phyloP scores from a whole-genome alignment of 2,888 invertebrate genomes.

The Stenodera caucasica region DNA sequence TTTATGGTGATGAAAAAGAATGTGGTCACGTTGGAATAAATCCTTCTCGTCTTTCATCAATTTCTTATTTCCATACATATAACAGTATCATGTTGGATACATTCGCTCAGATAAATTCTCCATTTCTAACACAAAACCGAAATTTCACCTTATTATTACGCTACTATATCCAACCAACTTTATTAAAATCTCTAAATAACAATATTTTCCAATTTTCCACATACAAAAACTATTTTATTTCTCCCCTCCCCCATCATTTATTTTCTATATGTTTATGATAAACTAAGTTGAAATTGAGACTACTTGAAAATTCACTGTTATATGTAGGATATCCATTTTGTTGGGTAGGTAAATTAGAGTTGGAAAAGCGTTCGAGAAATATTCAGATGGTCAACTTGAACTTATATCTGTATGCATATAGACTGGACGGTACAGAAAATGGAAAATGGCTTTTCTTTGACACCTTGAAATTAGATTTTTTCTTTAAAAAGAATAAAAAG shows the following conservation, averaged over 20 bases:
- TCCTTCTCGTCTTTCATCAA: constrained; percentile 53
- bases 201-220: neutral
- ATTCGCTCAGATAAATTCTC: constrained; percentile 47
- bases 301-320: neutral
- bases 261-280: too few species aligned
- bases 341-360: constrained; percentile 18
- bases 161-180: neutral
- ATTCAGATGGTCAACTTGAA: constrained; percentile 52
- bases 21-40: constrained; percentile 39
- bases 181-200: neutral
- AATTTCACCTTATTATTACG: neutral
- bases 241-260: too few species aligned
- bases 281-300: too few species aligned
- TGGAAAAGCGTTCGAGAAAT: constrained; percentile 37
- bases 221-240: neutral
- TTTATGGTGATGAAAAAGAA: constrained; percentile 4
- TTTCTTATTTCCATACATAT: constrained; percentile 54
- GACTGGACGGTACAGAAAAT: constrained; percentile 53
- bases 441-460: constrained; percentile 59
- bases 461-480: constrained; percentile 59
- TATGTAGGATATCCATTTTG: neutral
- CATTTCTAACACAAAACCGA: constrained; percentile 9
- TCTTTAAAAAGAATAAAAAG: constrained; percentile 53
- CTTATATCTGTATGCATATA: constrained; percentile 53
- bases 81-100: constrained; percentile 47